Conservation (phyloP, 2,113 vertebrate species). For the Chloroceryle aenea region DNA sequence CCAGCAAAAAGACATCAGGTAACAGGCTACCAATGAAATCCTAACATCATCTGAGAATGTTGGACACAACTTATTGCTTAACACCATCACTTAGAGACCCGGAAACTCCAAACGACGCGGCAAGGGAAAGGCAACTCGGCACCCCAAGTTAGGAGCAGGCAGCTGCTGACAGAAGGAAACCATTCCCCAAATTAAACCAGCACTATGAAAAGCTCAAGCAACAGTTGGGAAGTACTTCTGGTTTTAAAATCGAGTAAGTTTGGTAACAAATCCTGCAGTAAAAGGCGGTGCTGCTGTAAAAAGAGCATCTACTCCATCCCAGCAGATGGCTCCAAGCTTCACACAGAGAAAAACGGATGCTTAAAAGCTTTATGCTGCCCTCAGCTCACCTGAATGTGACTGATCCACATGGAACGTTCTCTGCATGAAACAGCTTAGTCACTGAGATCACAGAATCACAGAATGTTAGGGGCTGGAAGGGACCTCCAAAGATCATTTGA, state of each 20-base stretch:
- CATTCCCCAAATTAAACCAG: neutral
- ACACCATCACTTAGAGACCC: accelerated
- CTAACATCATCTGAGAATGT: neutral
- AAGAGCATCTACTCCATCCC: neutral
- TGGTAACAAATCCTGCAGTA: neutral
- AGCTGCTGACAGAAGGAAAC: neutral
- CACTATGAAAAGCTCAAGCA: neutral
- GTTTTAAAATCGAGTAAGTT: neutral
- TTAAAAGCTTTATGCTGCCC: neutral
- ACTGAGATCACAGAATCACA: neutral
- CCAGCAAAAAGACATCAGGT: neutral
- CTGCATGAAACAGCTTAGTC: neutral
- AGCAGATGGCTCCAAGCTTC: neutral
- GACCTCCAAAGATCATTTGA: no score
- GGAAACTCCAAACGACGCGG: neutral
- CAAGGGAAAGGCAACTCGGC: neutral
- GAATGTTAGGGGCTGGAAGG: no score
- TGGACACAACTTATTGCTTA: neutral
- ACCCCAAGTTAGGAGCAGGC: accelerated
- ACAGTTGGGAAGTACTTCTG: neutral
- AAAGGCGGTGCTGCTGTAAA: neutral
- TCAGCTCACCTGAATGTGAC: accelerated
- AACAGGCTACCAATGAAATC: neutral
- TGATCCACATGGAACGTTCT: neutral
- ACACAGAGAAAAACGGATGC: neutral